phyloP scores from a whole-genome alignment of 2,797 vertebrate genomes.

The Myotis findleyi region DNA sequence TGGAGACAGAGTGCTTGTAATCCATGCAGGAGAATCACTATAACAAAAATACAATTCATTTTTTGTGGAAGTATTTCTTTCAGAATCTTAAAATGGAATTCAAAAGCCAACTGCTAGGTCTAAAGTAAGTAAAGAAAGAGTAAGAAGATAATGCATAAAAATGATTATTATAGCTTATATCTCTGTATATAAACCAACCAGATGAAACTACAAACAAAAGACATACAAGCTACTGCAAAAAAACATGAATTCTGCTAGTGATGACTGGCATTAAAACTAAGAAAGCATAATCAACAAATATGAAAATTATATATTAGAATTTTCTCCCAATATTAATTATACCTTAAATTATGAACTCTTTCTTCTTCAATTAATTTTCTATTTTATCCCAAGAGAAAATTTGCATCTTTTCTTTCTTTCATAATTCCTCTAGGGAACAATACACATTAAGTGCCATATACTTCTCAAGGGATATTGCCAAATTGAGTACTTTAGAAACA shows the following conservation, averaged over 20 bases:
- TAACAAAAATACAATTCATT: slow-evolving; percentile 79
- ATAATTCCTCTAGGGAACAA: slow-evolving; percentile 86
- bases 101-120: slow-evolving; percentile 54
- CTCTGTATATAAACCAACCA: not conserved
- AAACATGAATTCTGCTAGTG: not conserved
- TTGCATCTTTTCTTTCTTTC: slow-evolving; percentile 76
- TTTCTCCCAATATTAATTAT: slow-evolving; percentile 56
- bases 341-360: slow-evolving; percentile 69
- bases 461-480: slow-evolving; percentile 79
- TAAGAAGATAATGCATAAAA: slow-evolving; percentile 39
- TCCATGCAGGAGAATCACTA: slow-evolving; percentile 86
- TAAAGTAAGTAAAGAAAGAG: slow-evolving; percentile 51
- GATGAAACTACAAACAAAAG: slow-evolving; percentile 34
- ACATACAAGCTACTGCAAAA: not conserved
- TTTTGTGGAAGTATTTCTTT: slow-evolving; percentile 78
- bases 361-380: slow-evolving; percentile 79
- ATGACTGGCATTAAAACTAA: slow-evolving; percentile 18
- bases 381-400: slow-evolving; percentile 78
- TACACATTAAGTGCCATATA: slow-evolving; percentile 82
- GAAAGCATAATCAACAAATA: slow-evolving; percentile 16
- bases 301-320: not conserved
- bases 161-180: slow-evolving; percentile 11
- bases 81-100: slow-evolving; percentile 72
- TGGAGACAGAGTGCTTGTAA: slow-evolving; percentile 94
- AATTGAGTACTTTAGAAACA: slow-evolving; percentile 67